Evolutionary conservation across 2,113 vertebrate species (phyloP).

Genomic region (Grus americana): DNA sequence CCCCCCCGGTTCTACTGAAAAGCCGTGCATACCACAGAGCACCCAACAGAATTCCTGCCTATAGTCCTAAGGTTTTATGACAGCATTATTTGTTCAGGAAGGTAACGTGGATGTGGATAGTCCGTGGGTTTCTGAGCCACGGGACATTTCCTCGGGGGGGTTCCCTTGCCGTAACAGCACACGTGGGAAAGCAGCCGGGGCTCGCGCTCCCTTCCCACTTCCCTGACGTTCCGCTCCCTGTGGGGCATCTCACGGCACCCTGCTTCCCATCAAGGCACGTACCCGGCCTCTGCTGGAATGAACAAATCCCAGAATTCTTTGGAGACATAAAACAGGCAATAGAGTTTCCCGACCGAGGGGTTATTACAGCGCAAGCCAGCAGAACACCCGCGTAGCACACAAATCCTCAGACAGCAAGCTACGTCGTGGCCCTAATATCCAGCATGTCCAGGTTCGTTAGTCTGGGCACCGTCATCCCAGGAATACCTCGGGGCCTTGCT

Average conservation of each 20-base stretch:
- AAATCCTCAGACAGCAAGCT: not conserved
- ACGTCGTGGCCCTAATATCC: not conserved
- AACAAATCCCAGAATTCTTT: not conserved
- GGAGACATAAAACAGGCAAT: not conserved
- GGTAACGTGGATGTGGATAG: not conserved
- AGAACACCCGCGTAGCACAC: not conserved
- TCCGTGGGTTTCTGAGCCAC: not conserved
- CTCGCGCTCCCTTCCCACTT: not conserved
- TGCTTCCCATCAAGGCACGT: not conserved
- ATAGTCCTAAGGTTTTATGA: not conserved
- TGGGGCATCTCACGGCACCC: not conserved
- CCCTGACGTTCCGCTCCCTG: not conserved
- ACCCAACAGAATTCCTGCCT: not conserved
- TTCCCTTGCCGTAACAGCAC: not conserved
- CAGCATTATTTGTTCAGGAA: not conserved
- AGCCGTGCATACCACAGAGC: not conserved
- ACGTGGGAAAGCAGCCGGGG: not conserved
- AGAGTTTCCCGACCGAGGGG: not conserved
- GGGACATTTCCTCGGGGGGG: not conserved
- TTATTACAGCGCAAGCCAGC: not conserved
- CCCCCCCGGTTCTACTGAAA: not conserved
- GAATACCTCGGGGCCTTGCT: not conserved
- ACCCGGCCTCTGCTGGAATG: not conserved
- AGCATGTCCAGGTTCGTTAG: not conserved
- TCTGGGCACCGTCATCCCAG: not conserved